Evolutionary conservation across 2,888 invertebrate species (phyloP).

Genomic region (Periphyllus acericola): DNA sequence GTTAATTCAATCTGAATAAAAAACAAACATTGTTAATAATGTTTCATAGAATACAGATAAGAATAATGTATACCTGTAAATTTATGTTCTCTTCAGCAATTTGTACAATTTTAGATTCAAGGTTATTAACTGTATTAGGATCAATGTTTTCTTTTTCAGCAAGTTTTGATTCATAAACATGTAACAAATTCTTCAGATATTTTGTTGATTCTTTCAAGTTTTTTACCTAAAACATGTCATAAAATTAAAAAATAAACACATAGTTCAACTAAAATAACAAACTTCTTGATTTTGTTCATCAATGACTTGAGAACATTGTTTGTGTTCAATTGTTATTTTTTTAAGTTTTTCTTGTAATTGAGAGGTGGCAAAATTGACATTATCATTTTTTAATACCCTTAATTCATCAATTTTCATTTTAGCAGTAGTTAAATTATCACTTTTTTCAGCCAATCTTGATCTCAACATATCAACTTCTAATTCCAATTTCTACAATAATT

Average conservation of each 20-base stretch:
- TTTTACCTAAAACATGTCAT: conserved; percentile 28
- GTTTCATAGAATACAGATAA: neutral
- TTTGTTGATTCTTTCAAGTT: conserved; percentile 45
- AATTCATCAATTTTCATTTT: conserved; percentile 60
- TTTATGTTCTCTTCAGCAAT: conserved; percentile 42
- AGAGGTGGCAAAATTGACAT: conserved; percentile 29
- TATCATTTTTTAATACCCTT: conserved; percentile 44
- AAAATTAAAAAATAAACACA: neutral
- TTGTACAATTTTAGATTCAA: conserved; percentile 46
- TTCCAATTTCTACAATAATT: conserved; percentile 30
- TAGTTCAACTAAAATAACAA: neutral
- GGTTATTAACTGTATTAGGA: conserved; percentile 41
- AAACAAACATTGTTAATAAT: neutral
- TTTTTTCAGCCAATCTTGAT: conserved; percentile 42
- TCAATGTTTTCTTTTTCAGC: conserved; percentile 48
- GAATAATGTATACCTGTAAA: conserved; percentile 51
- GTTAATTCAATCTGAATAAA: conserved; percentile 34
- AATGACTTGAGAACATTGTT: conserved; percentile 16
- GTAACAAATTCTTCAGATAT: conserved; percentile 34
- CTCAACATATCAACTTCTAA: conserved; percentile 49
- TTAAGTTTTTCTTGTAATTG: conserved; percentile 35
- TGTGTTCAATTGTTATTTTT: conserved; percentile 18
- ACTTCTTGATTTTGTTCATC: conserved; percentile 53
- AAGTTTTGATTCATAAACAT: conserved; percentile 41
- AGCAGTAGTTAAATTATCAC: conserved; percentile 48